Conservation (phyloP, 2,113 vertebrate species). For the Euleptes europaea region DNA sequence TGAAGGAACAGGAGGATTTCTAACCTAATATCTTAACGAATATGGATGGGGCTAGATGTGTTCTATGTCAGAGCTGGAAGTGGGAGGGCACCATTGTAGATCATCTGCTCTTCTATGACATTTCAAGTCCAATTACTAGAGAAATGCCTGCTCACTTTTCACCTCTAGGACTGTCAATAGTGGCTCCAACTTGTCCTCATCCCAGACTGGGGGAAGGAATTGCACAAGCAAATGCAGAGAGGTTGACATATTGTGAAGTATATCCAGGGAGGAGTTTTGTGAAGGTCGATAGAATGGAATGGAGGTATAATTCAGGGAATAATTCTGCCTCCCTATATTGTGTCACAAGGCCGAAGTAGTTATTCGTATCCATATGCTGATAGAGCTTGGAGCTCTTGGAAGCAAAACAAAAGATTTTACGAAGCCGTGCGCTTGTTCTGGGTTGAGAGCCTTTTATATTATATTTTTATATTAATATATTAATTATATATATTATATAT, state of each 20-base stretch:
- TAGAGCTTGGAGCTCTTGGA: not conserved
- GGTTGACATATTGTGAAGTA: not conserved
- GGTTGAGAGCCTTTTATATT: not conserved
- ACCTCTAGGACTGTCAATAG: not conserved
- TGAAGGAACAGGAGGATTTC: not conserved
- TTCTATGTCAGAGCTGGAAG: not conserved
- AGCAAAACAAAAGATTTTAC: not conserved
- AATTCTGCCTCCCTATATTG: not conserved
- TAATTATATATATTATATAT: too few relatives aligned
- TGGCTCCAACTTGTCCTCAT: not conserved
- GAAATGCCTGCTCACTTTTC: not conserved
- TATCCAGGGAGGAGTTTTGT: not conserved
- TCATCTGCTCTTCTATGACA: not conserved
- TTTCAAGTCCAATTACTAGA: not conserved
- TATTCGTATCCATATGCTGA: not conserved
- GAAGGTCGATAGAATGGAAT: conserved; percentile 1
- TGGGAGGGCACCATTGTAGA: not conserved
- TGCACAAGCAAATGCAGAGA: not conserved
- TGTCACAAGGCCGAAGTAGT: not conserved
- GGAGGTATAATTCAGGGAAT: not conserved
- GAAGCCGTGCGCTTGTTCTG: not conserved
- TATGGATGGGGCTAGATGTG: not conserved
- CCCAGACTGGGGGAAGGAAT: not conserved
- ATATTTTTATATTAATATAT: too few relatives aligned
- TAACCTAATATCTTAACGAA: not conserved